Percentiles rank a stretch among this genome's conserved stretches.
Evolutionary conservation across 2,888 invertebrate species (phyloP).

Genomic region (Harmothoe impar): DNA sequence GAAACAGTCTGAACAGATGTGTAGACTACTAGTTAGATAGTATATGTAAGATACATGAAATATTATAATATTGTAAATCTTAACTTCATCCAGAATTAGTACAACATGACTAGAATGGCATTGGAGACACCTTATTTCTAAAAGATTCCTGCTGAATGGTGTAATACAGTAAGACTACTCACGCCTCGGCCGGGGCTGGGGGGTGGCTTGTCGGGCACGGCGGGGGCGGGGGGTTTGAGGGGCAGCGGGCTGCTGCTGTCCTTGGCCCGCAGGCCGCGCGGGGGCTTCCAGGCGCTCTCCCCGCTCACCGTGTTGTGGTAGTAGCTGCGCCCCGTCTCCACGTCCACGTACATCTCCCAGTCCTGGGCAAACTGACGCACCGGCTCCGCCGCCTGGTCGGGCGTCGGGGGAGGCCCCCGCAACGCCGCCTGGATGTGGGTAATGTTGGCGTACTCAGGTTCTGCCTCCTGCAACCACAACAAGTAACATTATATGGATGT

Average conservation of each 20-base stretch:
- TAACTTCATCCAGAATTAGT: too few species aligned
- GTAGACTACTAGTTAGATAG: too few species aligned
- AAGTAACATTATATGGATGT: too few species aligned
- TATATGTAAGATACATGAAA: too few species aligned
- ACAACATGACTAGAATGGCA: too few species aligned
- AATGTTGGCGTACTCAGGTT: conserved; percentile 37
- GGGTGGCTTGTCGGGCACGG: conserved; percentile 37
- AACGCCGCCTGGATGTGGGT: conserved; percentile 39
- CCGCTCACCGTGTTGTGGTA: conserved; percentile 82
- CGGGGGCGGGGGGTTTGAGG: conserved; percentile 17
- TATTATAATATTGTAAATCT: too few species aligned
- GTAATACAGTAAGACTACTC: background rate
- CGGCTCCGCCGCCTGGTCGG: conserved; percentile 64
- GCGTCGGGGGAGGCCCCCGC: conserved; percentile 18
- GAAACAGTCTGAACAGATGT: too few species aligned
- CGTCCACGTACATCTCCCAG: conserved; percentile 83
- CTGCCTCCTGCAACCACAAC: conserved; percentile 38
- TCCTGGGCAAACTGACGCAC: conserved; percentile 72
- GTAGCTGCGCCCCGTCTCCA: conserved; percentile 78
- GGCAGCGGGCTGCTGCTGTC: background rate
- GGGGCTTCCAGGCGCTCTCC: conserved; percentile 83
- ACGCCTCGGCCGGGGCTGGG: conserved; percentile 37
- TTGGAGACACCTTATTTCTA: too few species aligned
- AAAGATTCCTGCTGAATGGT: too few species aligned
- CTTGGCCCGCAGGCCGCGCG: conserved; percentile 71